Base-by-base conservation (phyloP, 2,888 invertebrate species). In the Coleophora deauratella region DNA sequence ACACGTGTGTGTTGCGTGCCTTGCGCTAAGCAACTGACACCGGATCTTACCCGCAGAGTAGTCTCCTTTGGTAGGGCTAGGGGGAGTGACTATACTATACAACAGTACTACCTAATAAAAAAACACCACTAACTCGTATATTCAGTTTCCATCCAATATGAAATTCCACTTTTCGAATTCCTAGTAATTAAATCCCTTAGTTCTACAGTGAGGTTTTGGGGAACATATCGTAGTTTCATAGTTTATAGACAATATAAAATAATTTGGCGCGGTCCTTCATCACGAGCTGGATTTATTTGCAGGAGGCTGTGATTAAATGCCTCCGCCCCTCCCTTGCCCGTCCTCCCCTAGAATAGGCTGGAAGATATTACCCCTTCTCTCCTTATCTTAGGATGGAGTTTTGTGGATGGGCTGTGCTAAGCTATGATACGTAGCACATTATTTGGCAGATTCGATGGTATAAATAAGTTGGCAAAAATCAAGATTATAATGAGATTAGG, bases 341-440 rank as follows among this genome's bases (percentile, higher is more conserved):
- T 7, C 31, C 34, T 34, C 37, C 35, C 41, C 35, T 27, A 54
- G 51, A 74, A 77, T 76, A 67, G 76, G 69, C 74, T 66, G 71
- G 71, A 72, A 71, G 74, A 73, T 73, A 78, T 78, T 75, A 75
- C 75, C 75, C 71, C 55, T 51, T 57, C 61, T 56, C 55, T 61
- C 59, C 57, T 58, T 56, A 31, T 31, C 31, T 31, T 31, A 11
- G 21, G 21, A 21, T 21, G 3, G 21, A 4, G 21, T 6, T 6
- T 21, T 21, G 21, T 21, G 21, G n/a, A n/a, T 21, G 21, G 6
- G 21, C 21, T 21, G 3, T 21, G 21, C 6, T 21, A n/a, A n/a
- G n/a, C n/a, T n/a, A n/a, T n/a, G n/a, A n/a, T n/a, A n/a, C n/a
- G n/a, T n/a, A n/a, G n/a, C n/a, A n/a, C n/a, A n/a, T n/a, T n/a